Base-by-base conservation (phyloP, 2,888 invertebrate genomes). In the Sinhomidia bicolor region DNA sequence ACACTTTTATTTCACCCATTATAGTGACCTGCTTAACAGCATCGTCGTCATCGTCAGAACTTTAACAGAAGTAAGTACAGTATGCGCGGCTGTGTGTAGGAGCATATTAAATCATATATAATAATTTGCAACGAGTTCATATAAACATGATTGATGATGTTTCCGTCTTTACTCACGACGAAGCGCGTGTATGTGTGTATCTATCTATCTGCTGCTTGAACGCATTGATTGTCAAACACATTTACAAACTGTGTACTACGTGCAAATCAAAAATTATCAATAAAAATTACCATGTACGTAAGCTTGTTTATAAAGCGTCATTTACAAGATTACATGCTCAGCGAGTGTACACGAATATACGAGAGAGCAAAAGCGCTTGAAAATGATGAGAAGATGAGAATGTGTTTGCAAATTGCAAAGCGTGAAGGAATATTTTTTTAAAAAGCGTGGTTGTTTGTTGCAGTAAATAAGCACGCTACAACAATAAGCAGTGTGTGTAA, bases 61-160 rank as follows among this genome's bases (percentile, higher is more conserved):
- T 32, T 62, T 44, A 41, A 26, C 74, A 74, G 71, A 71, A 26
- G 74, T 51, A 74, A 74, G n/a, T n/a, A 74, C 17, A 29, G 74
- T n/a, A 26, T 26, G 47, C 36, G 47, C 41, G 20, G 10, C 4
- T 41, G 44, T 47, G 47, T 74, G 47, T 74, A 47, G 71, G 71
- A 71, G 44, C 41, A 74, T 74, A 47, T 26, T 74, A 74, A 74
- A 74, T 26, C n/a, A n/a, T n/a, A n/a, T n/a, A n/a, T n/a, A n/a
- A 44, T 74, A 74, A 44, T 74, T 74, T 74, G 74, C 74, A 47
- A 47, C 36, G 74, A 47, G 44, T 6, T 74, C 74, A 26, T 23
- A 17, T 47, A 80, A 62, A 54, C 82, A 81, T 89, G 89, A 89
- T 89, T 89, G 85, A 81, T 85, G 85, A 85, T 85, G 51, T 89